phyloP scores from a whole-genome alignment of 2,888 invertebrate species.

The Poecilobothrus nobilitatus region DNA sequence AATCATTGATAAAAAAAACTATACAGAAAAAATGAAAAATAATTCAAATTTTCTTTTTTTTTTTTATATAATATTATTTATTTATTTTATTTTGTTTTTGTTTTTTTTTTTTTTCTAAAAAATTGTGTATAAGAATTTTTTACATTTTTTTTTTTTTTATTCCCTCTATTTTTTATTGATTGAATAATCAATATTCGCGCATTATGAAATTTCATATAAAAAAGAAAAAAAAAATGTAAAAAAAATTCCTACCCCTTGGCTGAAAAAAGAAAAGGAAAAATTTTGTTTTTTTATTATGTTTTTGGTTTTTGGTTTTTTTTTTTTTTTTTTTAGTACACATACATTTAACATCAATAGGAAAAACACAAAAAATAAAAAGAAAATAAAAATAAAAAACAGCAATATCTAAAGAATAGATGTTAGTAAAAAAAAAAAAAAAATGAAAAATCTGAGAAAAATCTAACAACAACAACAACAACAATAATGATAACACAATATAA shows the following conservation, averaged over 20 bases:
- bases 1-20: not conserved
- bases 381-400: not conserved
- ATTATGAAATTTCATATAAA: not conserved
- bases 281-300: no score
- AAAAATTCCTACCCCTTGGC: no score
- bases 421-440: not conserved
- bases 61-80: not conserved
- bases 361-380: not conserved
- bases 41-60: no score
- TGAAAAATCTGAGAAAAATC: no score
- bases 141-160: not conserved
- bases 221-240: no score
- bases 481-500: no score
- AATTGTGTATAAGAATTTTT: not conserved
- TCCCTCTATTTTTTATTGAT: not conserved
- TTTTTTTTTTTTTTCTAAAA: not conserved
- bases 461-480: no score
- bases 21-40: not conserved
- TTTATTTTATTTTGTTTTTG: not conserved
- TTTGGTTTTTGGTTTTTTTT: no score
- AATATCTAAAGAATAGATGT: not conserved
- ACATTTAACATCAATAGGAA: no score
- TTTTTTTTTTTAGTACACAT: no score
- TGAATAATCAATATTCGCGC: constrained; percentile 1
- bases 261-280: not conserved